Evolutionary conservation across 2,797 vertebrate genomes (phyloP).

Genomic region (Crax fasciolata): DNA sequence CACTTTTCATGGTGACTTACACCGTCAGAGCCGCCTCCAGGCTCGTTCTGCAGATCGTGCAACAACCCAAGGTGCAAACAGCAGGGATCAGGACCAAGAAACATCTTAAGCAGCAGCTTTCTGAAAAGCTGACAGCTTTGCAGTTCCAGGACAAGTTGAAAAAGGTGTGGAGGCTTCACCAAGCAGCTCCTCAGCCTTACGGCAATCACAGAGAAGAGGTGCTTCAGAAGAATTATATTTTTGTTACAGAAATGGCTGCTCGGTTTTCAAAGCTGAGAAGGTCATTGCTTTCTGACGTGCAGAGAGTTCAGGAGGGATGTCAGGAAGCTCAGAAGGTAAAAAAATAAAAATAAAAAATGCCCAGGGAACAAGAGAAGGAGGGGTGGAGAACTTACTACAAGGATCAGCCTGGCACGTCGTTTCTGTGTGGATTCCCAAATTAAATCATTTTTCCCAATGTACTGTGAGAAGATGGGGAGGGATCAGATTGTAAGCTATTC

Average conservation of each 20-base stretch:
- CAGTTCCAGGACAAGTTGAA: not conserved
- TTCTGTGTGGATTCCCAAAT: constrained; percentile 42
- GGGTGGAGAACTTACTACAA: not conserved
- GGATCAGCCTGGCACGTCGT: not conserved
- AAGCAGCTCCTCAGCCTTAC: not conserved
- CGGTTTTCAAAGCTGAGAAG: constrained; percentile 5
- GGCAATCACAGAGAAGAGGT: not conserved
- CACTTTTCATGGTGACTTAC: not conserved
- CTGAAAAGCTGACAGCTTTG: not conserved
- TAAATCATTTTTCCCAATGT: constrained; percentile 43
- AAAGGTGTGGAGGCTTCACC: not conserved
- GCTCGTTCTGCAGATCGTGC: not conserved
- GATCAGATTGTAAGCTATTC: constrained; percentile 51
- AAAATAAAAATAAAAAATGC: not conserved
- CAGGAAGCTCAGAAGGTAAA: constrained; percentile 31
- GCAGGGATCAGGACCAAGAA: not conserved
- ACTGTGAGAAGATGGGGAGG: constrained; percentile 50
- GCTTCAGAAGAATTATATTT: not conserved
- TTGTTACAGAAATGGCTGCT: not conserved
- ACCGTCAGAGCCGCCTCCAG: not conserved
- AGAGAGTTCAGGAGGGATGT: not conserved
- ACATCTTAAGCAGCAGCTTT: not conserved
- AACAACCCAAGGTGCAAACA: not conserved
- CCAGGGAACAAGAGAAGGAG: not conserved
- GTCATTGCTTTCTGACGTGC: not conserved